Conservation (phyloP, 2,113 vertebrate genomes). For the Podarcis cretensis region DNA sequence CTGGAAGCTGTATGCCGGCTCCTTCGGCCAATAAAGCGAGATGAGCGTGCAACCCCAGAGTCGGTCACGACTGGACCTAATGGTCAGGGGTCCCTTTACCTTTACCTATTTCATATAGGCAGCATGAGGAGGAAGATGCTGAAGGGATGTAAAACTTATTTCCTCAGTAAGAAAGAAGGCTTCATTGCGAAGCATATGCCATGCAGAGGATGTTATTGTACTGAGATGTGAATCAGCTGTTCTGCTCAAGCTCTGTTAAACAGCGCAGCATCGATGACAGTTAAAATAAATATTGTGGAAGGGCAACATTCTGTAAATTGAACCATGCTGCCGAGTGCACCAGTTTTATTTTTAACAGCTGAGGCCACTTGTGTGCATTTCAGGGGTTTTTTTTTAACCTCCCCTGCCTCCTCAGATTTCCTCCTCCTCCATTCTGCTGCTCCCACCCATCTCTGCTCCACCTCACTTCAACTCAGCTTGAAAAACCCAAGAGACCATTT, state of each 20-base stretch:
- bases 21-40: too few relatives aligned
- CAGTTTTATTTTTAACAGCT: slow-evolving; percentile 83
- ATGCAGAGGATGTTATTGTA: slow-evolving; percentile 23
- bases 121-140: background rate
- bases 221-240: slow-evolving; percentile 7
- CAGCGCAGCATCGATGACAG: slow-evolving; percentile 39
- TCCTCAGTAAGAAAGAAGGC: background rate
- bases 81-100: too few relatives aligned
- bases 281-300: slow-evolving; percentile 66
- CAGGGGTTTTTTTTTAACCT: slow-evolving; percentile 54
- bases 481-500: slow-evolving; percentile 33
- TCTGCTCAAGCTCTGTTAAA: slow-evolving; percentile 27
- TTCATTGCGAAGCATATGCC: background rate
- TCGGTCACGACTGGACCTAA: too few relatives aligned
- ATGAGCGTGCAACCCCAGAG: too few relatives aligned
- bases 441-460: slow-evolving; percentile 14
- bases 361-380: slow-evolving; percentile 72
- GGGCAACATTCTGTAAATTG: slow-evolving; percentile 68
- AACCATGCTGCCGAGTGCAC: slow-evolving; percentile 69
- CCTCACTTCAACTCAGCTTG: slow-evolving; percentile 38
- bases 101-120: background rate
- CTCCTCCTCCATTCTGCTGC: slow-evolving; percentile 37
- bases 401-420: slow-evolving; percentile 49
- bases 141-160: background rate
- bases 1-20: too few relatives aligned